Percentiles rank a stretch among this genome's conserved stretches.
Evolutionary conservation across 2,113 vertebrate genomes (phyloP).

Genomic region (Lagopus leucura): DNA sequence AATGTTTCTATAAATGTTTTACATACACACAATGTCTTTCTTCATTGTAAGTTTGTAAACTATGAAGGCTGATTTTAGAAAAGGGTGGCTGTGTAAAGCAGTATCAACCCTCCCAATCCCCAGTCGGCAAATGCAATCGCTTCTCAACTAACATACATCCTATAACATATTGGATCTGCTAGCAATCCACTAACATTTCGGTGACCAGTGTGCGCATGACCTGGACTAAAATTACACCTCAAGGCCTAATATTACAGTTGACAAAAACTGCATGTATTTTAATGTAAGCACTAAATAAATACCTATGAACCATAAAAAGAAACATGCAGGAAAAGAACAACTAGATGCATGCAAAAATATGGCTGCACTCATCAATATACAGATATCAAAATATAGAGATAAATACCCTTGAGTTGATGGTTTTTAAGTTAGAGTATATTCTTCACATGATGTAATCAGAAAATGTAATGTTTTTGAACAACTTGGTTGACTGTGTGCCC

Average conservation of each 20-base stretch:
- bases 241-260: neutral
- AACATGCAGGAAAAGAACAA: neutral
- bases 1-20: neutral
- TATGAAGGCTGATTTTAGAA: neutral
- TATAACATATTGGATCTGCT: neutral
- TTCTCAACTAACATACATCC: neutral
- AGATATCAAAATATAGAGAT: neutral
- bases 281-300: neutral
- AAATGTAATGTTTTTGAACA: neutral
- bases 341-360: neutral
- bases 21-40: neutral
- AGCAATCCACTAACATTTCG: neutral
- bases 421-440: neutral
- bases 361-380: neutral
- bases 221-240: conserved; percentile 27
- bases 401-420: neutral
- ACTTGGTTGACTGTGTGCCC: neutral
- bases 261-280: neutral
- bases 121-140: neutral
- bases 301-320: neutral
- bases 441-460: neutral
- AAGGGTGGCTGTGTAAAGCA: neutral
- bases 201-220: neutral
- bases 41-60: neutral
- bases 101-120: neutral